Evolutionary conservation across 2,888 invertebrate species (phyloP), one percentile per base, ranked within the genome.

Genomic region (Andrena camellia): DNA sequence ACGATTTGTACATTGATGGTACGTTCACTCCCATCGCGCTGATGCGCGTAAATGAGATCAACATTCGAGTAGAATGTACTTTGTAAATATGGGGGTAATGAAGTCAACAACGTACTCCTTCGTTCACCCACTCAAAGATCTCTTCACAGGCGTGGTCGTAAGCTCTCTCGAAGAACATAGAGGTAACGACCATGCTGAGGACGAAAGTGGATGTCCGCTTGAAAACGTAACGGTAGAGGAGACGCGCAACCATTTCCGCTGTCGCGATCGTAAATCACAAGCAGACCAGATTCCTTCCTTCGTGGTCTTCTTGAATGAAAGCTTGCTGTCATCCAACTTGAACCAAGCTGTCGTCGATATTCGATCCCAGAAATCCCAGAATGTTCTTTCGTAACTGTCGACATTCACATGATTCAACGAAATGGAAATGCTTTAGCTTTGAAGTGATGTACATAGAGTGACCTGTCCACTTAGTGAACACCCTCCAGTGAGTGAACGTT

Each of bases 111-210:
- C 88, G 69, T 81, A 92, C 92, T 50, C 95, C 95, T 85, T 92
- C 86, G 88, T 95, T 95, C 13, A 92, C 81, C 33, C 86, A 90
- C 78, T 94, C 93, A 78, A 92, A 95, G n/a, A 94, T 80, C 76
- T 82, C 87, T 54, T 94, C 94, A 13, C 93, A 92, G 0, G 90
- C 85, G 2, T 93, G 89, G 86, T 95, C 95, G 81, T 94, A 94
- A n/a, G 92, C 92, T 75, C 94, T 90, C 84, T 95, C 95, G 81
- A 95, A 94, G 71, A 94, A 91, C 85, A 95, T 92, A 17, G 94
- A 94, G 20, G 92, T 92, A 35, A 91, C 89, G 8, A 95, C 89
- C 26, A 94, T 90, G 0, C 94, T 91, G 23, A 95, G 84, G 10
- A 93, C 91, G 73, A 94, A 94, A 5, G 94, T 94, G 17, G 95